Conservation (phyloP, 2,888 invertebrate species). For the Proisotoma minuta region DNA sequence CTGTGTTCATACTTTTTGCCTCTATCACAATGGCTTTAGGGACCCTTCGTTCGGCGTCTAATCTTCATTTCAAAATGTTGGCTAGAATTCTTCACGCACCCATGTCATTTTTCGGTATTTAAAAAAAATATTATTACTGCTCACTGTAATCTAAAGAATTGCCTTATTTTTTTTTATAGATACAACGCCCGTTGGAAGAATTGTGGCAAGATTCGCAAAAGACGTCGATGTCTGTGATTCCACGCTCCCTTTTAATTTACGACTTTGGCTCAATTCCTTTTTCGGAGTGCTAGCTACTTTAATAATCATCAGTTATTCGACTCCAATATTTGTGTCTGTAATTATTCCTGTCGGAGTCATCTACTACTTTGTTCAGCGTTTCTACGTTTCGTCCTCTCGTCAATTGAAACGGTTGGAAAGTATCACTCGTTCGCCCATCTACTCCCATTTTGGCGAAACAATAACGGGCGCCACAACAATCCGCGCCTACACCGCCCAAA, state of each 20-base stretch:
- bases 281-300: constrained; percentile 61
- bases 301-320: constrained; percentile 75
- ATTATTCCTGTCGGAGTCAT: constrained; percentile 74
- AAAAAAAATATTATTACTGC: no score
- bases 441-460: constrained; percentile 89
- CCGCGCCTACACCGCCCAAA: constrained; percentile 51
- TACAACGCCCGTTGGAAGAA: constrained; percentile 72
- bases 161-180: no score
- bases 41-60: constrained; percentile 59
- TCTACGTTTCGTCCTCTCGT: constrained; percentile 89
- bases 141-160: no score
- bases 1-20: constrained; percentile 57
- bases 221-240: constrained; percentile 47
- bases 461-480: constrained; percentile 52
- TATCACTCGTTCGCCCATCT: constrained; percentile 90
- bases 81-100: constrained; percentile 64
- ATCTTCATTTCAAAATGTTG: constrained; percentile 64
- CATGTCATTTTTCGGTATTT: constrained; percentile 71
- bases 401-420: constrained; percentile 92
- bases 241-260: constrained; percentile 33
- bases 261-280: constrained; percentile 39
- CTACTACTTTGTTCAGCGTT: constrained; percentile 65
- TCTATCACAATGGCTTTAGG: constrained; percentile 55
- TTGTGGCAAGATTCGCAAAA: constrained; percentile 62
- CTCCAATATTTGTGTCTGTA: constrained; percentile 73